A percentile compares a stretch with the other conserved stretches of the same genome.
Evolutionary conservation across 1,140 invertebrate genomes (phyloP).

Genomic region (Trichomalopsis sarcophagae): DNA sequence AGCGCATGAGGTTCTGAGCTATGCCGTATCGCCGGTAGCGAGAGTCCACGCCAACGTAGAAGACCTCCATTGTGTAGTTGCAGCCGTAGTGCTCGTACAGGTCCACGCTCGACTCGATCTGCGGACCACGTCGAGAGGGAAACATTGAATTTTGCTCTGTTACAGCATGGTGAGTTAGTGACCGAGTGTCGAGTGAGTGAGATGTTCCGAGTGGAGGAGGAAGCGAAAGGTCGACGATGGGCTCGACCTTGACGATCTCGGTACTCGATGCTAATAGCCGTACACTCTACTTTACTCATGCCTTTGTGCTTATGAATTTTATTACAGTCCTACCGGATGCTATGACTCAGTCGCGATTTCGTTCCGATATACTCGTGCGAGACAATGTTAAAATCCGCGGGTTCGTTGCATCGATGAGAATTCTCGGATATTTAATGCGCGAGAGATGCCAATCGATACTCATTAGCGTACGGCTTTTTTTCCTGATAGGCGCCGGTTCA

Average conservation of each 20-base stretch:
- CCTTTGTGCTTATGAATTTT: neutral
- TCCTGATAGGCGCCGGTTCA: neutral
- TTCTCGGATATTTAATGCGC: neutral
- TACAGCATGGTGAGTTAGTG: neutral
- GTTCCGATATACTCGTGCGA: neutral
- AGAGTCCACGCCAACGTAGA: conserved; percentile 63
- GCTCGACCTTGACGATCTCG: neutral
- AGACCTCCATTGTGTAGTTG: conserved; percentile 59
- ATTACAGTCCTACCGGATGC: neutral
- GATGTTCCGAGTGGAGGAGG: neutral
- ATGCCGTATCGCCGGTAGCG: conserved; percentile 61
- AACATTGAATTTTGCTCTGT: neutral
- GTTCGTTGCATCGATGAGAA: neutral
- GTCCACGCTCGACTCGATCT: conserved; percentile 62
- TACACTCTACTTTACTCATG: neutral
- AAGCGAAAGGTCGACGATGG: neutral
- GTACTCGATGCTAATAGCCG: neutral
- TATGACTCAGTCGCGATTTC: neutral
- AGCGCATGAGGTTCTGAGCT: conserved; percentile 54
- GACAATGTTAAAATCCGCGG: neutral
- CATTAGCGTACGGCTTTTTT: neutral
- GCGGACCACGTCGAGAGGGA: neutral
- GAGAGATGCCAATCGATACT: neutral
- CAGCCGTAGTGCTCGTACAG: conserved; percentile 61
- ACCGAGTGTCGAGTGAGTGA: neutral